Evolutionary conservation across 2,797 vertebrate genomes (phyloP), one percentile per base, ranked within the genome.

Genomic region (Ptychadena robeensis): DNA sequence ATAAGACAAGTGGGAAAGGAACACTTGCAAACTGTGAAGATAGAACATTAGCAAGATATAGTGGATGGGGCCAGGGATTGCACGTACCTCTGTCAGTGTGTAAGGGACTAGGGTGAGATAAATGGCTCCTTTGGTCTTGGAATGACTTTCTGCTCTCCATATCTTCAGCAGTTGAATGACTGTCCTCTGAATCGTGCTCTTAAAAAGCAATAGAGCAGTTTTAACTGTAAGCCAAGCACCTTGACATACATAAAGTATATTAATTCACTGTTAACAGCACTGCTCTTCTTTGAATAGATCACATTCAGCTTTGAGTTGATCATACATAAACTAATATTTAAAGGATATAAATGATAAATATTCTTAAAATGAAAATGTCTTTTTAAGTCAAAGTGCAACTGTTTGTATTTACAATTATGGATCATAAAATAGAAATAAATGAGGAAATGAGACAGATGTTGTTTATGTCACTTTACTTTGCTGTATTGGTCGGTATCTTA

Each of bases 121-220:
- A 84, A 74, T 85, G 78, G 78, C 88, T 93, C 93, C 93, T 94
- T 94, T 93, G 95, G 91, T 96, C 95, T 89, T 93, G 94, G 82
- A 93, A 94, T 87, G 94, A 89, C 88, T 97, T 95, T 89, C 93
- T 96, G 77, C 92, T 90, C 89, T 98, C 97, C 86, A 95, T 91
- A 91, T 98, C 98, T 87, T 98, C 97, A 40, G 96, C 94, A 8
- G 96, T 93, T 65, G 93, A 86, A 61, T 92, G 90, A 88, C 86
- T 93, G 90, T 94, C 95, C 87, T 94, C 96, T 87, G 91, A 95
- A 78, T 93, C 95, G 67, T 89, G 90, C 80, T 96, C 96, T 95
- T 91, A 90, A 92, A 91, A 87, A 83, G 87, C 64, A 75, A 85
- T 75, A 85, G 76, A 81, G 30, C 67, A 37, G 38, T 64, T 76